These are phyloP conservation scores for Mola mola DNA, from an alignment of 2,113 vertebrate species.

Conservation along the genomic window DNA sequence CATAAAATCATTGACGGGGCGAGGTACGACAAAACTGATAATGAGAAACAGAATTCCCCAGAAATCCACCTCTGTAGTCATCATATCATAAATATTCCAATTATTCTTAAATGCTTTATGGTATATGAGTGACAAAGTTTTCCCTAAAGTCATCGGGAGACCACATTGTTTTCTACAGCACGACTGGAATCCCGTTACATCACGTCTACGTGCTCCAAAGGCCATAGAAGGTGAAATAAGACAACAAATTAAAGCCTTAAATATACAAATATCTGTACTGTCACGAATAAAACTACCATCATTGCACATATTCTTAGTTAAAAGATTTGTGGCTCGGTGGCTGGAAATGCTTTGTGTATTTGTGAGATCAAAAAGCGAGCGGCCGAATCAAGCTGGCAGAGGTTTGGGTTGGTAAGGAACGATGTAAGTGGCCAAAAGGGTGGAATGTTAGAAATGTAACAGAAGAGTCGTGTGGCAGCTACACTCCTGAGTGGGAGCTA, in stretches of 20 bases:
- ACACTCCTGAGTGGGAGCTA: conserved; percentile 51
- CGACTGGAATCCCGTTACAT: conserved; percentile 34
- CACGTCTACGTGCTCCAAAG: not conserved
- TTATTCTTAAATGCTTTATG: conserved; percentile 32
- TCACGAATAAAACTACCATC: conserved; percentile 39
- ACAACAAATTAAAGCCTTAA: conserved; percentile 17
- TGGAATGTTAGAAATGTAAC: conserved; percentile 62
- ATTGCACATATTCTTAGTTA: too few species aligned
- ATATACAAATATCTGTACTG: conserved; percentile 17
- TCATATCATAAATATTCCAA: conserved; percentile 50
- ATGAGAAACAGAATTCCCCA: conserved; percentile 5
- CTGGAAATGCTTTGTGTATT: too few species aligned
- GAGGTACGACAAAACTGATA: conserved; percentile 32
- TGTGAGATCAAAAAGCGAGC: too few species aligned
- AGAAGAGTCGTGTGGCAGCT: conserved; percentile 29
- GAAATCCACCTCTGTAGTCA: conserved; percentile 44
- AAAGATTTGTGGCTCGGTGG: too few species aligned
- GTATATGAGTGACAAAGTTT: conserved; percentile 19
- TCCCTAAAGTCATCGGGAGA: conserved; percentile 9
- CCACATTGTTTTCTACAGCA: conserved; percentile 17
- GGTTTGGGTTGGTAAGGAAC: conserved; percentile 4
- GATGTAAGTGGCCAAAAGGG: conserved; percentile 33
- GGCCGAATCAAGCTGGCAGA: conserved; percentile 5
- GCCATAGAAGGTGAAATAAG: not conserved
- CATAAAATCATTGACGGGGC: conserved; percentile 54